Percentiles rank a stretch among this genome's conserved stretches.
Evolutionary conservation across 2,888 invertebrate species (phyloP).

Genomic region (Hyposoter didymator): DNA sequence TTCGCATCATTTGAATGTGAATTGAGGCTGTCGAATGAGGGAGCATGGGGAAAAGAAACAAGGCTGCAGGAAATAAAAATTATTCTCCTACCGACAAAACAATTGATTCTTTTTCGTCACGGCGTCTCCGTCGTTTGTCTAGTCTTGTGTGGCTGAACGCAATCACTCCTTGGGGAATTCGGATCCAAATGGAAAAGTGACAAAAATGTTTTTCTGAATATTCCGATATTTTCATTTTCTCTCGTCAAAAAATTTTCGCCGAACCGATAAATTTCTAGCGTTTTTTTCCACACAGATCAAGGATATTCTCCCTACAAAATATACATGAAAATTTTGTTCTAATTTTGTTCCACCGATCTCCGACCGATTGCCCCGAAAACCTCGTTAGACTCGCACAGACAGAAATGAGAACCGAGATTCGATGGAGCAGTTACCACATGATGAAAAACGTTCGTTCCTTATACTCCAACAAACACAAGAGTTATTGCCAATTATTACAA

Average conservation of each 20-base stretch:
- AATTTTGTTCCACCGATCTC: no score
- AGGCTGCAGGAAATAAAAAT: background rate
- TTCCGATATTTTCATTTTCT: background rate
- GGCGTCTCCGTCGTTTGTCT: background rate
- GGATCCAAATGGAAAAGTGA: background rate
- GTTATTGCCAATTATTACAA: conserved; percentile 56
- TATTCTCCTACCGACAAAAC: background rate
- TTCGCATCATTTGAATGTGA: background rate
- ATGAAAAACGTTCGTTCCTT: conserved; percentile 9
- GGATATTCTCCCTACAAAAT: background rate
- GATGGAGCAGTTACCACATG: background rate
- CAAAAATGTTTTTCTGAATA: background rate
- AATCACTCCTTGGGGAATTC: background rate
- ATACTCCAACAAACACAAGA: conserved; percentile 16
- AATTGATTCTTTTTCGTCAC: background rate
- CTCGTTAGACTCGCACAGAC: no score
- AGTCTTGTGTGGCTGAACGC: no score
- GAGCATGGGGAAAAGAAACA: no score
- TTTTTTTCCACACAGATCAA: no score
- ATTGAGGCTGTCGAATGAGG: background rate
- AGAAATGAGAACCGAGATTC: background rate
- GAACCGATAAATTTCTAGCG: background rate
- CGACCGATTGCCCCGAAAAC: no score
- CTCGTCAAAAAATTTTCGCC: background rate
- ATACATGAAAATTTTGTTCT: no score